phyloP scores from a whole-genome alignment of 2,797 vertebrate species.

The Chrosomus eos region DNA sequence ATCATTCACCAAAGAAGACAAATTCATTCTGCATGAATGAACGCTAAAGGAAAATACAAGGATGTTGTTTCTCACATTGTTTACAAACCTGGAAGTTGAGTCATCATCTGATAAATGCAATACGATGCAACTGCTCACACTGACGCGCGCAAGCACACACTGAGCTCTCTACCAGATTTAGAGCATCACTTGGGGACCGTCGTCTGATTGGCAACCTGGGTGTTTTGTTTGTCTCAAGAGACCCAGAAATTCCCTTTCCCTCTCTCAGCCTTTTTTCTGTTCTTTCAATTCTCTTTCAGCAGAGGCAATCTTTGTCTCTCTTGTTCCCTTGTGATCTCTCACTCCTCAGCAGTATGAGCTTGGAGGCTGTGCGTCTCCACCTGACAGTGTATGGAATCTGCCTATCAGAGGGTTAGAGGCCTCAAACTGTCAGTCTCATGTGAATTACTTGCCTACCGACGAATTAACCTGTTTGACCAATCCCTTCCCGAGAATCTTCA shows the following conservation, averaged over 20 bases:
- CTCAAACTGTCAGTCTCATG: slow-evolving; percentile 34
- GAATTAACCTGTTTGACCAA: slow-evolving; percentile 55
- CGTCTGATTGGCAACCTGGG: slow-evolving; percentile 46
- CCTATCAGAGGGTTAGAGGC: slow-evolving; percentile 40
- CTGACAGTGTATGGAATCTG: slow-evolving; percentile 42
- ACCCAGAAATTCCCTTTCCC: slow-evolving; percentile 28
- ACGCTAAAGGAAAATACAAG: background rate
- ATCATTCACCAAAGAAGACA: background rate
- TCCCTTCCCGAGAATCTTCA: background rate
- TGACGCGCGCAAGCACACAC: slow-evolving; percentile 10
- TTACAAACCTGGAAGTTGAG: slow-evolving; percentile 32
- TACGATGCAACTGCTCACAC: slow-evolving; percentile 25
- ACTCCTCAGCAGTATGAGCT: slow-evolving; percentile 20
- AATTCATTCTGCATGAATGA: background rate
- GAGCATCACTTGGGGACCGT: slow-evolving; percentile 40
- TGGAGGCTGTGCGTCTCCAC: slow-evolving; percentile 4
- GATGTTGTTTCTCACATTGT: background rate
- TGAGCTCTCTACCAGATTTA: slow-evolving; percentile 40
- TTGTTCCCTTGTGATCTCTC: slow-evolving; percentile 38
- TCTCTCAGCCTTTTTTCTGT: slow-evolving; percentile 33
- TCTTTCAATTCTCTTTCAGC: slow-evolving; percentile 34
- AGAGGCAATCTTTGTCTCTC: slow-evolving; percentile 46
- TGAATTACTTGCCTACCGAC: slow-evolving; percentile 43
- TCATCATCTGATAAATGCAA: slow-evolving; percentile 29
- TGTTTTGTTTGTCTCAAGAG: slow-evolving; percentile 44